A percentile compares a stretch with the other conserved stretches of the same genome.
These are phyloP conservation scores for Carassius carassius DNA, from an alignment of 2,113 vertebrate genomes.

Conservation along the genomic window DNA sequence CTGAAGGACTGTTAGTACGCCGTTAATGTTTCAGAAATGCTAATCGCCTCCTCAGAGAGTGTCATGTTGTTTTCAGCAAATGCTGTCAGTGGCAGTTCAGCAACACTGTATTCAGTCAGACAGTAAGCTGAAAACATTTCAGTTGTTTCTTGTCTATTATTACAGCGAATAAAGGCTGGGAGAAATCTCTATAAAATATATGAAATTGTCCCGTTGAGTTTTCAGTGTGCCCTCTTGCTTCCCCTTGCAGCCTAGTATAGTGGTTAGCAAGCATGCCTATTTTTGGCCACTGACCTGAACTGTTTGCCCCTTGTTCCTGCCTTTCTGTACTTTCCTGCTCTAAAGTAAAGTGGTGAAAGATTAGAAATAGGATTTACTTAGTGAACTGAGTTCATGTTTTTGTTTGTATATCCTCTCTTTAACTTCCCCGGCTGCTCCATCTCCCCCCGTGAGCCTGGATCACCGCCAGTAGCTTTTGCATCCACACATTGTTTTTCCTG, in stretches of 20 bases:
- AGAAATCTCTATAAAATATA: neutral
- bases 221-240: neutral
- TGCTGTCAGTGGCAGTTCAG: neutral
- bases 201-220: neutral
- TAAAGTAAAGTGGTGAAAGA: neutral
- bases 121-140: neutral
- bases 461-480: neutral
- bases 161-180: neutral
- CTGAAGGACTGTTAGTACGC: neutral
- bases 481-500: slow-evolving; percentile 22
- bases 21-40: slow-evolving; percentile 30
- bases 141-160: neutral
- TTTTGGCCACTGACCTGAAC: neutral
- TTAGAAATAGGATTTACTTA: neutral
- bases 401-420: slow-evolving; percentile 2
- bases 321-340: neutral
- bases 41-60: neutral
- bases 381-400: slow-evolving; percentile 13
- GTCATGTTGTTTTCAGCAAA: neutral
- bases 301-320: no score
- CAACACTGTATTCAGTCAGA: neutral
- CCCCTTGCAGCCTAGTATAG: neutral
- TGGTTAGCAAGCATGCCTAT: neutral
- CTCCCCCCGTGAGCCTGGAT: neutral
- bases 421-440: neutral